These are phyloP conservation scores for Cirrhinus molitorella DNA, from an alignment of 2,797 vertebrate species.

Conservation along the genomic window DNA sequence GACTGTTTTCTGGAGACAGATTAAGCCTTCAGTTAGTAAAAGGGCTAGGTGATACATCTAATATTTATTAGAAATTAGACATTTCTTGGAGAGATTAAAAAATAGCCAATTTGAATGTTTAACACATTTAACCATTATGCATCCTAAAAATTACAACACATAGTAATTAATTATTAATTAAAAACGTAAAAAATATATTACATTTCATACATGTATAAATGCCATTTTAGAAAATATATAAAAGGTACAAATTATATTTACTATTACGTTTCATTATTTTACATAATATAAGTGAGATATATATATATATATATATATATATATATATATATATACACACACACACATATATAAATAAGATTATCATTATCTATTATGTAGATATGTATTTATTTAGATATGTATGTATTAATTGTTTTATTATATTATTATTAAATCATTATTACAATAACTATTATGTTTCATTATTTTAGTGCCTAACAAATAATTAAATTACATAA, in stretches of 20 bases:
- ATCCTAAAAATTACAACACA: not conserved
- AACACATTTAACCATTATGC: not conserved
- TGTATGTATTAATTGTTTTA: no score
- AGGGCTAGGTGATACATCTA: not conserved
- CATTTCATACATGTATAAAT: not conserved
- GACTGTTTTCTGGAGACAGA: conserved; percentile 4
- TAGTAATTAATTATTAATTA: not conserved
- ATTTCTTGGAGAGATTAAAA: not conserved
- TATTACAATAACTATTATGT: no score
- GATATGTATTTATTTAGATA: no score
- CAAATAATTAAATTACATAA: no score
- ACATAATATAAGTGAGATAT: not conserved
- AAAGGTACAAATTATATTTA: not conserved
- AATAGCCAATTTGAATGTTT: no score
- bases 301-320: no score
- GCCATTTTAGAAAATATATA: not conserved
- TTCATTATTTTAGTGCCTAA: no score
- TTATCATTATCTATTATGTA: no score
- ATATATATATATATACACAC: no score
- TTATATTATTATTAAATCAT: no score
- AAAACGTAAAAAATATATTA: not conserved
- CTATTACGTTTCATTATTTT: not conserved
- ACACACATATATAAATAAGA: no score
- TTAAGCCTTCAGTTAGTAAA: not conserved
- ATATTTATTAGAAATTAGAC: not conserved